Evolutionary conservation across 2,797 vertebrate species (phyloP), one percentile per base, ranked within the genome.

Genomic region (Erpetoichthys calabaricus): DNA sequence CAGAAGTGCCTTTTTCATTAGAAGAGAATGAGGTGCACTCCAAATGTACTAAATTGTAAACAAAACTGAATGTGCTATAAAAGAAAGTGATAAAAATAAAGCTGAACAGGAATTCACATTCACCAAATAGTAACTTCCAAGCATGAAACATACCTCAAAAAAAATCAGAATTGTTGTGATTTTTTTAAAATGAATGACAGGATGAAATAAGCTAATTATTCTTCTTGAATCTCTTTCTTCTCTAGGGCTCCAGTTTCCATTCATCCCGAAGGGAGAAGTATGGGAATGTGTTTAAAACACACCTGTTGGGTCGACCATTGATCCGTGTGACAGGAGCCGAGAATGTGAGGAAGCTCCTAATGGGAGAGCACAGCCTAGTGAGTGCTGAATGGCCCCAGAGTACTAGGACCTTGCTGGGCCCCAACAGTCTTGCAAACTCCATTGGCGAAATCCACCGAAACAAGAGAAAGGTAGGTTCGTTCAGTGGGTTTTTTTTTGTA

Each of bases 311-410:
- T 5, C 85, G 92, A 4, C 92, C 92, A 0, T 78, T 97, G 69
- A 89, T 97, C 69, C 86, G 94, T 3, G 94, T 97, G 68, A 97
- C 94, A 0, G 94, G 94, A 0, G 90, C 92, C 0, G 94, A 97
- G 60, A 95, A 97, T 4, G 87, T 97, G 45, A 84, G 92, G 25
- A 96, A 94, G 71, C 91, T 97, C 54, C 73, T 97, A 65, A 94
- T 97, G 91, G 92, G 92, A 0, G 94, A 97, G 58, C 94, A 97
- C 75, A 91, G 86, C 65, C 86, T 97, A 72, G 94, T 97, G 68
- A 91, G 89, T 66, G 90, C 91, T 49, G 91, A 97, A 78, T 97
- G 94, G 94, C 94, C 94, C 0, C 88, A 92, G 69, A 97, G 92
- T 80, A 94, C 92, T 2, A 80, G 91, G 57, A 89, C 91, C 68